phyloP scores from a whole-genome alignment of 2,888 invertebrate genomes.

The Perizoma affinitatum region DNA sequence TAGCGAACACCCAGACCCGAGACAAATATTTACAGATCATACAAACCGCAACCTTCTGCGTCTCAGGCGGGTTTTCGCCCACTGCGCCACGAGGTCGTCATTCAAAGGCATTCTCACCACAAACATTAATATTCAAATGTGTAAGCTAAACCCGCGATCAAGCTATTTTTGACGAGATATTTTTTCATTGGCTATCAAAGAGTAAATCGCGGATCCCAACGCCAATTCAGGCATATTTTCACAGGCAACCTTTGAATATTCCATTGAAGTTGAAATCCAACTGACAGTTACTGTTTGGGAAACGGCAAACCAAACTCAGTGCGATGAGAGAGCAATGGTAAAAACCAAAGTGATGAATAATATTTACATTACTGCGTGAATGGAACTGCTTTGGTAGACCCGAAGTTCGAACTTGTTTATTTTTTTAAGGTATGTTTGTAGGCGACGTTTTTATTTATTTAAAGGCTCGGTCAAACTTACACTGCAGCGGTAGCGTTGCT shows the following conservation, averaged over 20 bases:
- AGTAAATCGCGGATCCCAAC: conserved; percentile 68
- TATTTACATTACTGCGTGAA: conserved; percentile 30
- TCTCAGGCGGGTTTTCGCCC: too few species aligned
- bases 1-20: too few species aligned
- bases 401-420: conserved; percentile 7
- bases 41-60: too few species aligned
- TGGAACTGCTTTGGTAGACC: conserved; percentile 8
- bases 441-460: too few species aligned
- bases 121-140: conserved; percentile 79
- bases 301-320: conserved; percentile 50
- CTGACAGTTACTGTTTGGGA: conserved; percentile 59
- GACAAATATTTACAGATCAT: too few species aligned
- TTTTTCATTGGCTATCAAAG: conserved; percentile 77
- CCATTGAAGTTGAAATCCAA: conserved; percentile 69
- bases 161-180: conserved; percentile 75
- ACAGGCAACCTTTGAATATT: conserved; percentile 76
- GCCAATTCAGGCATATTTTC: conserved; percentile 77
- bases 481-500: too few species aligned
- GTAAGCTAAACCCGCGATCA: conserved; percentile 70
- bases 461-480: too few species aligned
- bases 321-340: conserved; percentile 41
- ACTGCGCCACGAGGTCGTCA: too few species aligned
- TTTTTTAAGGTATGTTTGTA: conserved; percentile 15
- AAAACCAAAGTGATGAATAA: conserved; percentile 35
- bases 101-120: conserved; percentile 49